Conservation (phyloP, 2,888 invertebrate genomes). For the Melinaea menophilus region DNA sequence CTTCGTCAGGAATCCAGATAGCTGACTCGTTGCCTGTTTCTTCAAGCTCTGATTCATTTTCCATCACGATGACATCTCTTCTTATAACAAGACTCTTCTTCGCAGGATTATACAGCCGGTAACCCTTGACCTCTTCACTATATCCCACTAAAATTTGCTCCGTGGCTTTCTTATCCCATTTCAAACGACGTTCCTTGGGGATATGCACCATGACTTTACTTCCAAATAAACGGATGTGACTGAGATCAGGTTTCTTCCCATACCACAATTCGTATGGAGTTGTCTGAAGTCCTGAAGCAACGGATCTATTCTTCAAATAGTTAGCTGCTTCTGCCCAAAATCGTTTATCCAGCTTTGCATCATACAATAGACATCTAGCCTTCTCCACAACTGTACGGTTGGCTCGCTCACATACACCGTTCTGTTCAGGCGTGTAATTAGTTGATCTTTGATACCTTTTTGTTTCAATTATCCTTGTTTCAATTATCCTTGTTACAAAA, state of each 20-base stretch:
- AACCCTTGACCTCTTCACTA: constrained; percentile 1
- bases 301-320: too few relatives aligned
- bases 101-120: background rate
- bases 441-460: background rate
- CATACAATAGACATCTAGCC: constrained; percentile 1
- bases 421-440: constrained; percentile 1
- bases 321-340: too few relatives aligned
- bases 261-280: too few relatives aligned
- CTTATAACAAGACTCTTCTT: constrained; percentile 1
- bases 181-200: constrained; percentile 21
- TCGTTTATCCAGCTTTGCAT: background rate
- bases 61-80: background rate
- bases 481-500: background rate
- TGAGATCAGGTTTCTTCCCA: too few relatives aligned
- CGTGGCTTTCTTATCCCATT: constrained; percentile 27
- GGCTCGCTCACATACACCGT: too few relatives aligned
- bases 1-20: background rate
- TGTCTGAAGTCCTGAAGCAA: too few relatives aligned
- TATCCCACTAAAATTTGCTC: constrained; percentile 15
- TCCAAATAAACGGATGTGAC: constrained; percentile 24
- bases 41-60: too few relatives aligned
- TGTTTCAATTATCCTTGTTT: background rate
- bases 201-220: constrained; percentile 26
- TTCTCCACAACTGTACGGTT: constrained; percentile 1
- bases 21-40: too few relatives aligned